Evolutionary conservation across 2,113 vertebrate genomes (phyloP), one percentile per base, ranked within the genome.

Genomic region (Australoheros scitulus): DNA sequence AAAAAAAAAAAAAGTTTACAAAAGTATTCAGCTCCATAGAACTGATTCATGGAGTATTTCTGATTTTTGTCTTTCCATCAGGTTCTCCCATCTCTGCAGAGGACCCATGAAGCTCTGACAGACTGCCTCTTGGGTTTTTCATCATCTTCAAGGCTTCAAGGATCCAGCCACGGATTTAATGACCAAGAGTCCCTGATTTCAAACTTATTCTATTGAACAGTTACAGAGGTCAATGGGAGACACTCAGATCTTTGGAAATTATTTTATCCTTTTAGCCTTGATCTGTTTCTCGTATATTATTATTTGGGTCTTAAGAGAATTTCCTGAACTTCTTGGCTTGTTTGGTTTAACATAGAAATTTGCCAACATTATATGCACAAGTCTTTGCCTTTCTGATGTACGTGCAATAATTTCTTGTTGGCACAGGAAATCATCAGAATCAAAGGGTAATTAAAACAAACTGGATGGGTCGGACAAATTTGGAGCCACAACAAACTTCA

Each of bases 141-240:
- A 18, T 18, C 17, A 18, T 17, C 17, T 52, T 17, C 32, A 34
- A 34, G 32, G 32, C 32, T 34, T 6, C 32, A 34, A 34, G 32
- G 32, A 34, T 7, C 50, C 20, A 18, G 20, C 50, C 7, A 20
- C 1, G 6, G 17, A 20, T 18, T 18, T 20, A 55, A 7, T 55
- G 50, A 3, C 50, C 7, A 9, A 9, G 17, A 7, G 0, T 13
- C 10, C 17, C 24, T 29, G 43, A 52, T 0, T 32, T 72, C 0
- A 52, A 72, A 72, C 65, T 4, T 52, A 2, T n/a, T 52, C 43
- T 47, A 50, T 72, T 52, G 32, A 52, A 7, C 65, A 52, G 24
- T 32, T 72, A 32, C 26, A 5, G 20, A 72, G 24, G 24, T 52
- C 43, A 20, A 18, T 52, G 6, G 65, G 17, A 26, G 8, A 20